Evolutionary conservation across 2,113 vertebrate species (phyloP).

Genomic region (Calcarius ornatus): DNA sequence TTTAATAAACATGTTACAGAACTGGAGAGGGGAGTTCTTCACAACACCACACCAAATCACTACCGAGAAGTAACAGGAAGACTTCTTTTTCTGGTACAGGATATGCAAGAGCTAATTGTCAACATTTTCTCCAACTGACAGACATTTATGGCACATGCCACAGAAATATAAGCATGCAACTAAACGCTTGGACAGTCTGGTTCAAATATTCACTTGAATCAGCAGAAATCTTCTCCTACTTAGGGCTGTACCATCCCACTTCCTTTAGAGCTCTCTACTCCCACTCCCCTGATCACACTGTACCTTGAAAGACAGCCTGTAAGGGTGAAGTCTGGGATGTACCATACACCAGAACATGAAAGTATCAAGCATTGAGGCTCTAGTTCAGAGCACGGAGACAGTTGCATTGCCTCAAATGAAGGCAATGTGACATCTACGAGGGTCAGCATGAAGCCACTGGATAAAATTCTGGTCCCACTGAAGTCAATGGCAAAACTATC

Average conservation of each 20-base stretch:
- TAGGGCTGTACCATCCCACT: not conserved
- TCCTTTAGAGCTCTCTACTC: not conserved
- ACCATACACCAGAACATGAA: not conserved
- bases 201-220: not conserved
- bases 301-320: not conserved
- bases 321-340: not conserved
- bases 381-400: not conserved
- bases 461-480: slow-evolving; percentile 26
- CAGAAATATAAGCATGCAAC: not conserved
- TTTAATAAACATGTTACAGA: not conserved
- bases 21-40: not conserved
- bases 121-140: not conserved
- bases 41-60: not conserved
- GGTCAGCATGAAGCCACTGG: slow-evolving; percentile 19
- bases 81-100: not conserved
- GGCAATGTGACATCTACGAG: not conserved
- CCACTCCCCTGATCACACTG: not conserved
- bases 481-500: slow-evolving; percentile 20
- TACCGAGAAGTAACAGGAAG: not conserved
- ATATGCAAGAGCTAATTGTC: not conserved
- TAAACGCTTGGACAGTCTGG: not conserved
- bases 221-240: not conserved
- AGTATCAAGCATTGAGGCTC: not conserved
- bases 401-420: not conserved
- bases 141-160: not conserved